Percentiles rank a stretch among this genome's conserved stretches.
phyloP scores from a whole-genome alignment of 2,888 invertebrate species.

The Leuctra nigra region DNA sequence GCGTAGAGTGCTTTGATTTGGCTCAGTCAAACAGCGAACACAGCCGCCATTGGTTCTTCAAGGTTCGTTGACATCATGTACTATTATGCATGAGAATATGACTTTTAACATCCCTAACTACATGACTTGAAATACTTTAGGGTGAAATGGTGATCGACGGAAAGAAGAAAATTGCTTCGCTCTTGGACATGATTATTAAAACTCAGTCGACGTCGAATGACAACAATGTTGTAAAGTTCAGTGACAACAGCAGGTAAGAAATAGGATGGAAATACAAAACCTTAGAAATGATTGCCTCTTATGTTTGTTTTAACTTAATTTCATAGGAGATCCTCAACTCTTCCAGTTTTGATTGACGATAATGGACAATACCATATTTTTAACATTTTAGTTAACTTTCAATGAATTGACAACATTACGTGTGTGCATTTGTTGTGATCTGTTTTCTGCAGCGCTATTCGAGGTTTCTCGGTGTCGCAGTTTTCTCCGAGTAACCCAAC shows the following conservation, averaged over 20 bases:
- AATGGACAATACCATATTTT: too few relatives aligned
- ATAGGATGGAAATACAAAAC: background rate
- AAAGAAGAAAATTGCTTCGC: slow-evolving; percentile 63
- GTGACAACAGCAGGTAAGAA: slow-evolving; percentile 85
- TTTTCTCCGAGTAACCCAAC: slow-evolving; percentile 63
- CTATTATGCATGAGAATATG: background rate
- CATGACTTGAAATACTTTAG: slow-evolving; percentile 35
- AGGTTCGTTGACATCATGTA: slow-evolving; percentile 39
- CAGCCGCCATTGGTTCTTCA: slow-evolving; percentile 98
- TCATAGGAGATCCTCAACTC: background rate
- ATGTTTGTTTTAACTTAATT: background rate
- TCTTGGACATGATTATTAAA: slow-evolving; percentile 88
- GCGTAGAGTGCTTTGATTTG: slow-evolving; percentile 95
- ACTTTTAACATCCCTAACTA: background rate
- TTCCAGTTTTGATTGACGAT: background rate
- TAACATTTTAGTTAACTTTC: too few relatives aligned
- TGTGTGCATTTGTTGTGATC: too few relatives aligned
- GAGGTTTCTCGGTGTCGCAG: slow-evolving; percentile 66
- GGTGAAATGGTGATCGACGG: slow-evolving; percentile 84
- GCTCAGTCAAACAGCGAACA: slow-evolving; percentile 99
- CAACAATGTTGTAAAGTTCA: slow-evolving; percentile 95
- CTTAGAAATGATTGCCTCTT: background rate
- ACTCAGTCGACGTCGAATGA: slow-evolving; percentile 79
- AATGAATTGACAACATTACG: too few relatives aligned
- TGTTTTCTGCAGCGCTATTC: slow-evolving; percentile 64